Percentiles rank a stretch among this genome's conserved stretches.
These are phyloP conservation scores for Ethmia dodecea DNA, from an alignment of 2,888 invertebrate species.

Conservation along the genomic window DNA sequence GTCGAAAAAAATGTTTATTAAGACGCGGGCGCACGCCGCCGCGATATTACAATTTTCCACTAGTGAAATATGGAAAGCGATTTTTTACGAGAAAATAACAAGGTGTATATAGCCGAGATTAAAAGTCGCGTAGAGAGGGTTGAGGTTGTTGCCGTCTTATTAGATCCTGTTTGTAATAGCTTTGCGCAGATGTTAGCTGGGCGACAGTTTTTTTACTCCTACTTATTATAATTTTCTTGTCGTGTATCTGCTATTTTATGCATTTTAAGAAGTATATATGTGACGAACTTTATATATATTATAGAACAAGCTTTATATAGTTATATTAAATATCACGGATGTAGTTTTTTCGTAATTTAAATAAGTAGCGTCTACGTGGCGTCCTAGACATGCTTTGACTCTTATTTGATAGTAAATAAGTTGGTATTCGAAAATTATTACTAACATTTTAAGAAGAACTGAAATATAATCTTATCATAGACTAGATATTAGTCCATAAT, in stretches of 20 bases:
- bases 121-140: constrained; percentile 58
- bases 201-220: too few species aligned
- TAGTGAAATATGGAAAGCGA: constrained; percentile 76
- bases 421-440: too few species aligned
- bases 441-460: too few species aligned
- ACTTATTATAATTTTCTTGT: background rate
- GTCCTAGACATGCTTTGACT: too few species aligned
- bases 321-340: too few species aligned
- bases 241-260: background rate
- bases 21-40: constrained; percentile 51
- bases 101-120: constrained; percentile 63
- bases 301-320: too few species aligned
- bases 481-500: too few species aligned
- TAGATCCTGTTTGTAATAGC: constrained; percentile 23
- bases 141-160: constrained; percentile 41
- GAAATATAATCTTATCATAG: too few species aligned
- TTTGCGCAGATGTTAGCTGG: constrained; percentile 9
- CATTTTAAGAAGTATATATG: background rate
- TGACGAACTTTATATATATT: too few species aligned
- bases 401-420: too few species aligned
- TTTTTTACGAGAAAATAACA: constrained; percentile 75
- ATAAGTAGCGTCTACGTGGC: too few species aligned
- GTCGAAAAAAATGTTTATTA: constrained; percentile 75
- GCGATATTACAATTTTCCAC: constrained; percentile 74
- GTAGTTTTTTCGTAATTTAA: too few species aligned